A percentile compares a stretch with the other conserved stretches of the same genome.
Conservation (phyloP, 2,888 invertebrate genomes). For the Anthophora plumipes region DNA sequence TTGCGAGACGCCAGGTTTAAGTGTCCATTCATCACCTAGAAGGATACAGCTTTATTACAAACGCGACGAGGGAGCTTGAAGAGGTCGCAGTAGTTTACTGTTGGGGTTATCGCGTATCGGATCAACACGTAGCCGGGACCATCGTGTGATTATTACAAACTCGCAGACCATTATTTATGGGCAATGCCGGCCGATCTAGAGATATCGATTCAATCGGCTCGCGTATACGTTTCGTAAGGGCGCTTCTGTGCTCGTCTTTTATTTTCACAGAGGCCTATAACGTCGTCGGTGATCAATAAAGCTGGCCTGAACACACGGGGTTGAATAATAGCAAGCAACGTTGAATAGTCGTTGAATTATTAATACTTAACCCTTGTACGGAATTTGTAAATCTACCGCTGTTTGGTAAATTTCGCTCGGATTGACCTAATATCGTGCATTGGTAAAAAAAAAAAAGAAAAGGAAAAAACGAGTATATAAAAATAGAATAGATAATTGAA, state of each 20-base stretch:
- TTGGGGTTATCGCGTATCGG: slow-evolving; percentile 49
- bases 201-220: slow-evolving; percentile 27
- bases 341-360: slow-evolving; percentile 11
- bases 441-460: too few relatives aligned
- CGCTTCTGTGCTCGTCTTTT: slow-evolving; percentile 6
- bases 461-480: too few relatives aligned
- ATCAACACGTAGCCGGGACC: slow-evolving; percentile 50
- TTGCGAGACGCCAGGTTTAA: slow-evolving; percentile 38
- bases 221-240: slow-evolving; percentile 3
- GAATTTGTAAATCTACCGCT: too few relatives aligned
- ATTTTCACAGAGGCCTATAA: background rate
- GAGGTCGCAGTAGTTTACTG: slow-evolving; percentile 46
- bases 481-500: too few relatives aligned
- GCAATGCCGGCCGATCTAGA: background rate
- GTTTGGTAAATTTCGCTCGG: too few relatives aligned
- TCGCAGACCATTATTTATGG: slow-evolving; percentile 33
- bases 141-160: slow-evolving; percentile 50
- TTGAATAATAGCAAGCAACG: slow-evolving; percentile 9
- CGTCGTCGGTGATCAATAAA: slow-evolving; percentile 18
- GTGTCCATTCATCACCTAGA: slow-evolving; percentile 55
- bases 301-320: background rate
- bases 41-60: slow-evolving; percentile 56
- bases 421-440: too few relatives aligned
- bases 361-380: background rate
- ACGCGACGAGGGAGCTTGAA: slow-evolving; percentile 31